These are phyloP conservation scores for Isaurus tuberculatus DNA, from an alignment of 92 coral and sea anemone genomes.

Conservation along the genomic window DNA sequence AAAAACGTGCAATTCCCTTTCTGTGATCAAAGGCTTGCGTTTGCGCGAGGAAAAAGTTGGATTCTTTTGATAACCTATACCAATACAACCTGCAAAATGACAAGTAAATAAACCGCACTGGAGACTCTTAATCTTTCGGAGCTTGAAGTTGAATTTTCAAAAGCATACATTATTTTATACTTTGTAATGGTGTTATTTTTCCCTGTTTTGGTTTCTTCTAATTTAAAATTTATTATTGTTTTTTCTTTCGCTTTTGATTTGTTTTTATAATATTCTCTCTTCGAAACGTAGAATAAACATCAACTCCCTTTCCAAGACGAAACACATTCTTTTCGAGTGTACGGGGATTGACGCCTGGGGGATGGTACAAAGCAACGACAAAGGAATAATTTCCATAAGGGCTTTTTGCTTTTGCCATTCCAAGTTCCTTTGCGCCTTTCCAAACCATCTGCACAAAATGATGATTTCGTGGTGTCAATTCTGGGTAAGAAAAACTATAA, in stretches of 20 bases:
- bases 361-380: conserved; percentile 82
- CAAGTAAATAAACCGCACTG: too few relatives aligned
- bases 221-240: too few relatives aligned
- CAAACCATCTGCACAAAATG: conserved; percentile 96
- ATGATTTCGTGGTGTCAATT: conserved; percentile 71
- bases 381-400: conserved; percentile 77
- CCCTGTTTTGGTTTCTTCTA: too few relatives aligned
- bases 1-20: too few relatives aligned
- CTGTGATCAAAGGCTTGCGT: too few relatives aligned
- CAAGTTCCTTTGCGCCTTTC: conserved; percentile 82
- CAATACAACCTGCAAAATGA: too few relatives aligned
- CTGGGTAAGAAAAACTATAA: conserved; percentile 90
- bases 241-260: not conserved
- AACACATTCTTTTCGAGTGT: conserved; percentile 71
- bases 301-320: conserved; percentile 70
- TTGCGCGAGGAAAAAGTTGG: too few relatives aligned
- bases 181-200: too few relatives aligned
- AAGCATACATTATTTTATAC: too few relatives aligned
- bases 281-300: conserved; percentile 81
- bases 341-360: conserved; percentile 61
- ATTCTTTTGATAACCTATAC: too few relatives aligned
- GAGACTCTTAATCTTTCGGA: too few relatives aligned
- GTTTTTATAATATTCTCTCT: conserved; percentile 27
- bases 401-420: conserved; percentile 84
- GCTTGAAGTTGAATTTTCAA: too few relatives aligned